Percentiles rank a stretch among this genome's conserved stretches.
Evolutionary conservation across 1,140 invertebrate species (phyloP).

Genomic region (Dryas iulia): DNA sequence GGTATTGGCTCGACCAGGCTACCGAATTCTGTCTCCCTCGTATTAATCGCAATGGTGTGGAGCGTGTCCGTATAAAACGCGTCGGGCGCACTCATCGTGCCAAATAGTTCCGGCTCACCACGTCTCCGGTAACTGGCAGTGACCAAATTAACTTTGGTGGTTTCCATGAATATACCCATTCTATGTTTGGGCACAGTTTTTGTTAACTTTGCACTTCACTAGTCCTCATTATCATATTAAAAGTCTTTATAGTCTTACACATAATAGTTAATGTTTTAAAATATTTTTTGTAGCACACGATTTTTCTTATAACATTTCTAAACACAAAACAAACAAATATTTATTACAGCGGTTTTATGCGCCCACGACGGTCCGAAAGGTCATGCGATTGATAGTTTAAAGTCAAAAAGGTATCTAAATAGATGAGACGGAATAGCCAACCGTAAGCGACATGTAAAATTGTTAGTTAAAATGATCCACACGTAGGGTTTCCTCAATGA

Average conservation of each 20-base stretch:
- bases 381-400: background rate
- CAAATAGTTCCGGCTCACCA: conserved; percentile 47
- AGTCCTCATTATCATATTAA: conserved; percentile 45
- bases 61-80: conserved; percentile 56
- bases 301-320: background rate
- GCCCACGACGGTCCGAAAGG: background rate
- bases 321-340: background rate
- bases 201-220: conserved; percentile 45
- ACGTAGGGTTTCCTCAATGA: conserved; percentile 8
- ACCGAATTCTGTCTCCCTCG: conserved; percentile 71
- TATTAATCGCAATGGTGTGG: conserved; percentile 68
- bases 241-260: background rate
- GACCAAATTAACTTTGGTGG: conserved; percentile 63
- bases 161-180: conserved; percentile 76
- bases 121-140: conserved; percentile 52
- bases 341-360: background rate
- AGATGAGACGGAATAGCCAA: background rate
- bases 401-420: background rate
- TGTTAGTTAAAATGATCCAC: background rate
- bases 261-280: conserved; percentile 4
- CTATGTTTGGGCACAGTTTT: conserved; percentile 51
- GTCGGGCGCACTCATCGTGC: conserved; percentile 60
- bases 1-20: conserved; percentile 68
- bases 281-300: background rate
- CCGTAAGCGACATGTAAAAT: background rate